A percentile compares a stretch with the other conserved stretches of the same genome.
These are phyloP conservation scores for Callosobruchus maculatus DNA, from an alignment of 2,888 invertebrate species.

Conservation along the genomic window DNA sequence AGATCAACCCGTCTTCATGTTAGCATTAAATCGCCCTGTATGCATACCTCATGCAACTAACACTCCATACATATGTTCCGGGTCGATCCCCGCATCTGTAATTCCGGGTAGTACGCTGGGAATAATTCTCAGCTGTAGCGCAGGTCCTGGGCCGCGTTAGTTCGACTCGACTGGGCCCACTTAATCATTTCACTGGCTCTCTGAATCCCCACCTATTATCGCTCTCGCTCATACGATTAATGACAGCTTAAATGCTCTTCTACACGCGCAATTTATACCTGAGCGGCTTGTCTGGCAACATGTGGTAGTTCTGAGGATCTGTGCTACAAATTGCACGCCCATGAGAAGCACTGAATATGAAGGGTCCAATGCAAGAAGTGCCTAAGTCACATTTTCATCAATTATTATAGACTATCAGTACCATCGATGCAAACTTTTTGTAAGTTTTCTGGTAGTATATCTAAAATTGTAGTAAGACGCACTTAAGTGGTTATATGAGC, in stretches of 20 bases:
- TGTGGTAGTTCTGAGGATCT: no score
- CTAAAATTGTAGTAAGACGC: no score
- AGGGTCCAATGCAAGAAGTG: no score
- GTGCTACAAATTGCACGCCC: no score
- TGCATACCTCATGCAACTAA: background rate
- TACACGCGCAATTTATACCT: background rate
- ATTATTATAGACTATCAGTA: no score
- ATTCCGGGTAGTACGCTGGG: background rate
- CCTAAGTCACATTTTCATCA: no score
- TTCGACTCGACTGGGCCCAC: background rate
- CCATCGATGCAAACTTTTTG: no score
- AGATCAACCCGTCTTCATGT: background rate
- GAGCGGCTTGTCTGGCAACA: background rate
- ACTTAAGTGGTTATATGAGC: no score
- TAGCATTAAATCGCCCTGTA: background rate
- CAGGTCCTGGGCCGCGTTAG: background rate
- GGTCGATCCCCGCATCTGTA: background rate
- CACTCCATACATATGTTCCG: background rate
- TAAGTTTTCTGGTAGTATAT: no score
- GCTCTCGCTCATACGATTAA: background rate
- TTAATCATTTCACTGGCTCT: background rate
- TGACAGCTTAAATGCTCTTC: background rate
- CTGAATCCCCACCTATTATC: background rate
- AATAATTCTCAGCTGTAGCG: background rate
- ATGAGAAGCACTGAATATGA: no score